phyloP scores from a whole-genome alignment of 2,113 vertebrate species.

The Orthonyx spaldingii region DNA sequence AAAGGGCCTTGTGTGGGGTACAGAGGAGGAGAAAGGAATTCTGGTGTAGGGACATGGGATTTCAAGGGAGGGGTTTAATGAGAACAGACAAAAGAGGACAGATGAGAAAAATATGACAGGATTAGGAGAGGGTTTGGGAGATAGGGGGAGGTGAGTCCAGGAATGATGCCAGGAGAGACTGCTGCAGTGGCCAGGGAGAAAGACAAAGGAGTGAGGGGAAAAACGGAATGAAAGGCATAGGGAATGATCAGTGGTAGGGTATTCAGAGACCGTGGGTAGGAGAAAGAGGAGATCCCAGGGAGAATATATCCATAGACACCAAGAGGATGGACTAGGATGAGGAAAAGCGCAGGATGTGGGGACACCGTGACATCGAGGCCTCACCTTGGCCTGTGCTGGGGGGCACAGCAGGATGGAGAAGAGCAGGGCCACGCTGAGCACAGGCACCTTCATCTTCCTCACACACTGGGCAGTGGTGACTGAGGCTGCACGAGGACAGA shows the following conservation, averaged over 20 bases:
- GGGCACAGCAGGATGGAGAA: neutral
- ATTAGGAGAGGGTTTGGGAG: neutral
- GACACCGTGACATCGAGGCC: neutral
- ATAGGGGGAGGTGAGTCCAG: too few relatives aligned
- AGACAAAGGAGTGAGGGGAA: neutral
- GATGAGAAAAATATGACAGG: neutral
- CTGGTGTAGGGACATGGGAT: neutral
- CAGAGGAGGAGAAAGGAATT: neutral
- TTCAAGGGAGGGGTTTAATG: neutral
- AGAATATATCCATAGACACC: too few relatives aligned
- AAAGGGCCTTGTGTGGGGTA: neutral
- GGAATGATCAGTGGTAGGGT: accelerated
- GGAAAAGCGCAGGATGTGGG: too few relatives aligned
- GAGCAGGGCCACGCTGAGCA: neutral
- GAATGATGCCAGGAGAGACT: neutral
- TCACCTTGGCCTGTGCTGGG: neutral
- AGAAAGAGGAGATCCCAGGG: neutral
- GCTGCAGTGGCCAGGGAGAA: neutral
- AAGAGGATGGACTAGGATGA: too few relatives aligned
- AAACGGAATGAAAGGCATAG: neutral
- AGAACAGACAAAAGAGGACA: too few relatives aligned
- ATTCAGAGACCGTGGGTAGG: neutral
- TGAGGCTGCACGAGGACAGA: neutral
- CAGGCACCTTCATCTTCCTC: neutral
- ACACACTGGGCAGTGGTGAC: neutral